Conservation (phyloP, 2,113 vertebrate genomes). For the Pogonocichla stellata region DNA sequence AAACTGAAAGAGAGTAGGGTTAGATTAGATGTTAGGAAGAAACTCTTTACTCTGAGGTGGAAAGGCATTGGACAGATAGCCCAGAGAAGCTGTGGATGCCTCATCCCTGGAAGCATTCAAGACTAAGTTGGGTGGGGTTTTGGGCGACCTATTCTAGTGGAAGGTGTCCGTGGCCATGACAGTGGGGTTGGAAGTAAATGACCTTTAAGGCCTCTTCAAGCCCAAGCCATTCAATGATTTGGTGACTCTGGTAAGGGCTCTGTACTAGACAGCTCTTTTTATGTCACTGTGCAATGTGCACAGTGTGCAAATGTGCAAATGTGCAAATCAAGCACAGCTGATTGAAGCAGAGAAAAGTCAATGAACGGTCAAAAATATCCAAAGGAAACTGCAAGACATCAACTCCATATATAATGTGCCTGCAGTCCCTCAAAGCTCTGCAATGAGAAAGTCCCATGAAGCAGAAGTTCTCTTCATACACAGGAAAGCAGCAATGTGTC, state of each 20-base stretch:
- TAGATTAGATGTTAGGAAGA: background rate
- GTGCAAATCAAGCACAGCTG: background rate
- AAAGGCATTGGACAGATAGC: background rate
- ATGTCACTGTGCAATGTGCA: background rate
- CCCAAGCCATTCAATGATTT: background rate
- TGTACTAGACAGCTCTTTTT: background rate
- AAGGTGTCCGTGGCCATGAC: background rate
- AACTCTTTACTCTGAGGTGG: background rate
- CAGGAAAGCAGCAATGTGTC: background rate
- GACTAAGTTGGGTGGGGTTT: background rate
- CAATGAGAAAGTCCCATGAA: background rate
- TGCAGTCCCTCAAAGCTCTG: background rate
- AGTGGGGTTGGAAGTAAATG: background rate
- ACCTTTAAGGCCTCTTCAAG: background rate
- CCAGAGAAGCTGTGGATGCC: background rate
- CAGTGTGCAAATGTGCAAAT: too few relatives aligned
- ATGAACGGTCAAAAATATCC: background rate
- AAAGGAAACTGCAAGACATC: background rate
- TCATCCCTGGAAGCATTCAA: background rate
- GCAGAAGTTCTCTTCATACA: background rate
- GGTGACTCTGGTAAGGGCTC: background rate
- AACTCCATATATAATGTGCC: background rate
- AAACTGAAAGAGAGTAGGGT: background rate
- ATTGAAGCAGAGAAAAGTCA: background rate
- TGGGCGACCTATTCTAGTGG: background rate